These are phyloP conservation scores for Ommatoiulus sabulosus DNA, from an alignment of 2,888 invertebrate genomes.

Conservation along the genomic window DNA sequence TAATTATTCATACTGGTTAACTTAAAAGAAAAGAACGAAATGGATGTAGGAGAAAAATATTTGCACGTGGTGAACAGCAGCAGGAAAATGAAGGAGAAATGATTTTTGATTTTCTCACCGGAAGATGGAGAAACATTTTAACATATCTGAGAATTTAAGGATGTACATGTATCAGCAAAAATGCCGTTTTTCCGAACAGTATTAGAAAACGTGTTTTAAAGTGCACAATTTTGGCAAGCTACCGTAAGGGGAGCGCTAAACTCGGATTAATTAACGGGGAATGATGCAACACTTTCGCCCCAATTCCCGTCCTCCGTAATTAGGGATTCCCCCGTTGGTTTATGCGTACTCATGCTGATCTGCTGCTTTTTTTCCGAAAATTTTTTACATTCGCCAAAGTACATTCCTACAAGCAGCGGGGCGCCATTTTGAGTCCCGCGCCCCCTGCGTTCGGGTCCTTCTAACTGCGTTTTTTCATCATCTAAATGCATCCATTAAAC, in stretches of 20 bases:
- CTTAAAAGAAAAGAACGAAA: too few relatives aligned
- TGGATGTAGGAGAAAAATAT: too few relatives aligned
- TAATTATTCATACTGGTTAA: too few relatives aligned
- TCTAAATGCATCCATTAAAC: conserved; percentile 26
- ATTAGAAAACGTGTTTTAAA: too few relatives aligned
- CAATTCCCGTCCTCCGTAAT: background rate
- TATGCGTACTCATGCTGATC: background rate
- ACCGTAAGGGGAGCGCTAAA: background rate
- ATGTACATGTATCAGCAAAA: too few relatives aligned
- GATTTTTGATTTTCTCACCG: too few relatives aligned
- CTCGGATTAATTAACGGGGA: background rate
- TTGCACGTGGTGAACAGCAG: too few relatives aligned
- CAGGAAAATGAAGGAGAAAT: too few relatives aligned
- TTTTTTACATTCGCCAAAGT: background rate
- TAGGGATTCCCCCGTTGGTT: background rate
- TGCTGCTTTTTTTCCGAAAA: background rate
- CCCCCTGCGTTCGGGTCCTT: conserved; percentile 7
- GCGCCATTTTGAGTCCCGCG: background rate
- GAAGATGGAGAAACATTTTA: too few relatives aligned
- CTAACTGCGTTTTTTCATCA: conserved; percentile 9
- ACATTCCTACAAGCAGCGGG: conserved; percentile 13
- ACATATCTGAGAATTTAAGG: too few relatives aligned
- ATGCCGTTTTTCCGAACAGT: too few relatives aligned
- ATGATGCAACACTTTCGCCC: background rate
- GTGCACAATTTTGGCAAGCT: too few relatives aligned